A percentile compares a stretch with the other conserved stretches of the same genome.
Conservation (phyloP, 1,140 invertebrate species). For the Panulirus ornatus region DNA sequence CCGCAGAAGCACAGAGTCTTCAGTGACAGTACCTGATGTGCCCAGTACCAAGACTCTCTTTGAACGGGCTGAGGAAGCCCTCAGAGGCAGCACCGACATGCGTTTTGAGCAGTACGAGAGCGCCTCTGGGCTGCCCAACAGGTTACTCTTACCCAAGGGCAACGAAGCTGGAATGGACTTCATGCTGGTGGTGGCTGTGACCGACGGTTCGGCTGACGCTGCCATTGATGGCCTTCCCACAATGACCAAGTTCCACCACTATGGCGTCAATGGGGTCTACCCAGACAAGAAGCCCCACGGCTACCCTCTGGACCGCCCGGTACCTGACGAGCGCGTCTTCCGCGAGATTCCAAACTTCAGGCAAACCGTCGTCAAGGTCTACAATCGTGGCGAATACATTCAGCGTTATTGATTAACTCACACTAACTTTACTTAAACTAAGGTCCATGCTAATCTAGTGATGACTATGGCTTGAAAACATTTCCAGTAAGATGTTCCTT, state of each 20-base stretch:
- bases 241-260: neutral
- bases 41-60: neutral
- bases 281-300: neutral
- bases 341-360: neutral
- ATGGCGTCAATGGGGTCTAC: neutral
- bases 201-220: too few relatives aligned
- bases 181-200: neutral
- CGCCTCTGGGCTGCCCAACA: neutral
- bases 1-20: neutral
- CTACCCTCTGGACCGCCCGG: neutral
- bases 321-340: neutral
- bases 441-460: too few relatives aligned
- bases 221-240: neutral
- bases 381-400: neutral
- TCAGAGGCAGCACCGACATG: too few relatives aligned
- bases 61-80: neutral
- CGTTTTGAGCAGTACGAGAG: neutral
- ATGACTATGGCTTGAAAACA: too few relatives aligned
- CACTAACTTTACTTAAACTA: too few relatives aligned
- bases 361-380: constrained; percentile 18
- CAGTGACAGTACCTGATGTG: neutral
- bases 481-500: too few relatives aligned
- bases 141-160: neutral
- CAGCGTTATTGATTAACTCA: too few relatives aligned
- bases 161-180: neutral